Percentiles rank a stretch among this genome's conserved stretches.
Evolutionary conservation across 2,113 vertebrate genomes (phyloP).

Genomic region (Tichodroma muraria): DNA sequence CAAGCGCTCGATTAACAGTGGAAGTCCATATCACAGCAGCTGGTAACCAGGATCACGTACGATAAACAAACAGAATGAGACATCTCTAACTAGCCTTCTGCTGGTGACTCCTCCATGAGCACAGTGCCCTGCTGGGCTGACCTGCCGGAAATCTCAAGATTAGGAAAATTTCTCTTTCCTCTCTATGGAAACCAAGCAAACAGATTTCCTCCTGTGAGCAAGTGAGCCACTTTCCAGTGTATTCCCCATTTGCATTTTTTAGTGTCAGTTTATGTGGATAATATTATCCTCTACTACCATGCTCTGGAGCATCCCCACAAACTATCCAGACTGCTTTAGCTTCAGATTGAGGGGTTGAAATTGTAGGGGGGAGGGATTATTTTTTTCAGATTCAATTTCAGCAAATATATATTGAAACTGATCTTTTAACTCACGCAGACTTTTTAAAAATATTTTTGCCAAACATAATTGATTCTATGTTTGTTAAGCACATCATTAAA

Average conservation of each 20-base stretch:
- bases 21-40: background rate
- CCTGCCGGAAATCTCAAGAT: background rate
- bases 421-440: constrained; percentile 32
- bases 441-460: constrained; percentile 19
- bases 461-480: constrained; percentile 14
- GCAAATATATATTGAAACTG: constrained; percentile 1
- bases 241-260: background rate
- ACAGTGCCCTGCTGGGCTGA: background rate
- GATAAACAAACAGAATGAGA: constrained; percentile 49
- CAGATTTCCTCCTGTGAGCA: background rate
- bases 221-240: background rate
- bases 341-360: background rate
- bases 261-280: background rate
- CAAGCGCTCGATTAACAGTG: constrained; percentile 3
- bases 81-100: background rate
- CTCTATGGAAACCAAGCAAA: constrained; percentile 57
- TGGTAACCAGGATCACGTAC: background rate
- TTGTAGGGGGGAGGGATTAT: background rate
- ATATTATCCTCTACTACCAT: background rate
- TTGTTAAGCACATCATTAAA: constrained; percentile 41
- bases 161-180: background rate
- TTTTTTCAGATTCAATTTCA: constrained; percentile 20
- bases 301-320: background rate
- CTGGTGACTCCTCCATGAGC: background rate
- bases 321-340: background rate